These are phyloP conservation scores for Peribatodes rhomboidaria DNA, from an alignment of 2,888 invertebrate genomes.

Conservation along the genomic window DNA sequence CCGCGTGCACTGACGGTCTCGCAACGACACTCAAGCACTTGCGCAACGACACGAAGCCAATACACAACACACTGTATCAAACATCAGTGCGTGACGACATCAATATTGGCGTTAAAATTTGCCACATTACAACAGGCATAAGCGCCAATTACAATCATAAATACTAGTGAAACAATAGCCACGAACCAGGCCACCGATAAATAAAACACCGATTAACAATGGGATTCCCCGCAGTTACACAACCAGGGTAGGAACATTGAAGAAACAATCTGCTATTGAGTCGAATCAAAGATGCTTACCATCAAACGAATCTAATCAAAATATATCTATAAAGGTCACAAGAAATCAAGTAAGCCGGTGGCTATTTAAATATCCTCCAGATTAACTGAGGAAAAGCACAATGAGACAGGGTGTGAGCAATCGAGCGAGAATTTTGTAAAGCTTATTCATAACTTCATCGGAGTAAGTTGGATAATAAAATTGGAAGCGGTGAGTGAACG, in stretches of 20 bases:
- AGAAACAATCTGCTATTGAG: slow-evolving; percentile 4
- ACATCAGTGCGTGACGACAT: slow-evolving; percentile 42
- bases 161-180: slow-evolving; percentile 36
- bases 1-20: slow-evolving; percentile 41
- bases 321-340: not conserved
- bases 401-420: slow-evolving; percentile 17
- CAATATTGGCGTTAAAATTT: slow-evolving; percentile 42
- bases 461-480: slow-evolving; percentile 20
- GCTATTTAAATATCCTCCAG: slow-evolving; percentile 1
- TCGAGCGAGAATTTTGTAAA: slow-evolving; percentile 22
- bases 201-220: slow-evolving; percentile 13
- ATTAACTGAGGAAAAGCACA: slow-evolving; percentile 17
- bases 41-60: slow-evolving; percentile 38
- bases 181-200: slow-evolving; percentile 36
- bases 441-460: slow-evolving; percentile 21
- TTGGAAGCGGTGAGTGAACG: slow-evolving; percentile 19
- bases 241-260: not conserved
- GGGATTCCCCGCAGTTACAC: slow-evolving; percentile 18
- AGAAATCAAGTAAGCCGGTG: not conserved
- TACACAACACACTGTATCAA: slow-evolving; percentile 35
- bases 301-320: not conserved
- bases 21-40: slow-evolving; percentile 35
- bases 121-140: slow-evolving; percentile 38
- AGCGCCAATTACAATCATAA: slow-evolving; percentile 41
- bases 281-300: slow-evolving; percentile 7